Conservation (phyloP, 2,888 invertebrate genomes). For the Tetragnatha montana region DNA sequence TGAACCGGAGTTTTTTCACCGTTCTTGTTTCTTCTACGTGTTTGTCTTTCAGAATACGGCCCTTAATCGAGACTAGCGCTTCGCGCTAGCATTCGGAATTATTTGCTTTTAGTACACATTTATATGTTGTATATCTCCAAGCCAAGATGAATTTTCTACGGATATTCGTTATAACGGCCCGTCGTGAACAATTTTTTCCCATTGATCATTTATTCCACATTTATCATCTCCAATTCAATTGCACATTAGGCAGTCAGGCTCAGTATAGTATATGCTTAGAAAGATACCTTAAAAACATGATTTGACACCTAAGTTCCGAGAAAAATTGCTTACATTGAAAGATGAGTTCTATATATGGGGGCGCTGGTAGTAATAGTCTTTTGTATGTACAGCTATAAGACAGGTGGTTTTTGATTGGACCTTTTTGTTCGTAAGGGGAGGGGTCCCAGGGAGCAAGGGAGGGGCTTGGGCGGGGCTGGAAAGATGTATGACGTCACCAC, state of each 20-base stretch:
- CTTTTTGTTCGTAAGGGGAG: conserved; percentile 43
- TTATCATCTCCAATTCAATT: conserved; percentile 14
- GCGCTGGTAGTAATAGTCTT: conserved; percentile 30
- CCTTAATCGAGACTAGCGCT: too few species aligned
- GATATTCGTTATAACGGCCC: too few species aligned
- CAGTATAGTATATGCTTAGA: conserved; percentile 11
- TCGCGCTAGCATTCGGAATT: too few species aligned
- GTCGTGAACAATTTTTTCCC: too few species aligned
- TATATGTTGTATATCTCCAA: too few species aligned
- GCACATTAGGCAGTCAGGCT: conserved; percentile 32
- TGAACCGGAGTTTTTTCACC: too few species aligned
- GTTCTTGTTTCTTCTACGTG: too few species aligned
- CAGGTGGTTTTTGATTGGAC: conserved; percentile 50
- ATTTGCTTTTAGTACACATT: too few species aligned
- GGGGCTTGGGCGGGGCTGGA: background rate
- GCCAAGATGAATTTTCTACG: too few species aligned
- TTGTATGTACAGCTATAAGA: conserved; percentile 59
- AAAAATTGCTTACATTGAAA: conserved; percentile 36
- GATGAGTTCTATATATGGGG: conserved; percentile 31
- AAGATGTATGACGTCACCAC: background rate
- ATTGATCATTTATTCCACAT: background rate
- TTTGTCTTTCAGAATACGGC: too few species aligned
- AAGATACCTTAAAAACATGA: conserved; percentile 50
- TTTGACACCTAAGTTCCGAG: conserved; percentile 45
- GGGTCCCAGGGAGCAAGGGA: conserved; percentile 54